Evolutionary conservation across 2,797 vertebrate species (phyloP), one percentile per base, ranked within the genome.

Genomic region (Heteromormyrus szaboi): DNA sequence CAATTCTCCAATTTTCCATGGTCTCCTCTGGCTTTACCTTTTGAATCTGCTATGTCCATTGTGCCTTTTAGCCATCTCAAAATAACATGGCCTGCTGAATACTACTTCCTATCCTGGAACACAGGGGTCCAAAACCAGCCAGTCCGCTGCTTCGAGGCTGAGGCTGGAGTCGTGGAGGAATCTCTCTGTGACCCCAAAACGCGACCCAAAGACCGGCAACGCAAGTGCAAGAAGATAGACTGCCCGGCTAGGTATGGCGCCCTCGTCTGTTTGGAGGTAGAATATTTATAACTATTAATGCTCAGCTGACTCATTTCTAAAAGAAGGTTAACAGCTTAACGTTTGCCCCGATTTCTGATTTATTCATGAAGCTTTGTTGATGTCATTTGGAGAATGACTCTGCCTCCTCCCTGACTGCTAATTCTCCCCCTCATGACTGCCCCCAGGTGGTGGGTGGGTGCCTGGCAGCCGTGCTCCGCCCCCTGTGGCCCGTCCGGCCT

Each of bases 401-500:
- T 4, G 2, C 48, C 48, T 19, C 25, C 7, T 37, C 1, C 12
- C 79, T 90, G 76, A 46, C 81, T 85, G 81, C 46, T 25, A 25
- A 29, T 48, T 12, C n/a, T 25, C n/a, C 25, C 7, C n/a, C 5
- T 50, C 22, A 50, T 51, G 41, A n/a, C 81, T 12, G 37, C 25
- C 81, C 11, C 46, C 93, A 99, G 98, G 92, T 99, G 98, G 98
- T 99, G 98, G 98, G 95, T 97, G 88, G 98, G 98, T 0, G 96
- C 98, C 72, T 99, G 98, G 98, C 98, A 99, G 94, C 96, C 97
- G 0, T 99, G 98, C 86, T 96, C 98, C 0, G 89, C 96, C 0
- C 96, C 97, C 0, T 99, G 98, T 88, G 98, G 98, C 6, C 94
- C 96, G 1, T 93, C 94, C 0, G 98, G 98, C 1, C 91, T 96